A percentile compares a stretch with the other conserved stretches of the same genome.
These are phyloP conservation scores for Eleutherodactylus coqui DNA, from an alignment of 2,797 vertebrate genomes.

Conservation along the genomic window DNA sequence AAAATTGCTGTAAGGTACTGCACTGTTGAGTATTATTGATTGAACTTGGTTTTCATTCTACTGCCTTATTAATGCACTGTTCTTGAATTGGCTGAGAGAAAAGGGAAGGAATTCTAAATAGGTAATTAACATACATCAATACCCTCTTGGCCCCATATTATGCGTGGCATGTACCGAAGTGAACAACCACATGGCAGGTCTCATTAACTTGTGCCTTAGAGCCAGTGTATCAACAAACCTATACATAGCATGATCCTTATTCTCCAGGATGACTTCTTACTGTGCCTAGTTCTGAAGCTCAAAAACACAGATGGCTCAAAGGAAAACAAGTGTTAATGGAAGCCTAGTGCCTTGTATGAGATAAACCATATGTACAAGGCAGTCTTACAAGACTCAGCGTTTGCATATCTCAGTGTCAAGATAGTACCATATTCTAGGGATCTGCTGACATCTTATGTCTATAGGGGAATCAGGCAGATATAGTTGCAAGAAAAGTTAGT, in stretches of 20 bases:
- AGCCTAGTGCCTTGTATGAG: background rate
- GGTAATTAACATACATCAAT: constrained; percentile 46
- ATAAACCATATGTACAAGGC: background rate
- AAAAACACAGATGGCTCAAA: background rate
- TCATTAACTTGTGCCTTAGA: constrained; percentile 48
- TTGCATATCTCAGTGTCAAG: background rate
- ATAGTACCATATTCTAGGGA: background rate
- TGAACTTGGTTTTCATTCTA: constrained; percentile 18
- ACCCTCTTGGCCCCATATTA: constrained; percentile 1
- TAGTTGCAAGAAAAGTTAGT: no score
- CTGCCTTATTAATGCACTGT: constrained; percentile 29
- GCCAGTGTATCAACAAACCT: constrained; percentile 2
- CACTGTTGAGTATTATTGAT: constrained; percentile 31
- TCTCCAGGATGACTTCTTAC: constrained; percentile 9
- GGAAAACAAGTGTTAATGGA: background rate
- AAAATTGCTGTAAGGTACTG: constrained; percentile 17
- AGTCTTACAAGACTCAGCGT: background rate
- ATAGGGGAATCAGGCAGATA: no score
- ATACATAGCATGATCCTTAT: background rate
- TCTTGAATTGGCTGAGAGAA: constrained; percentile 17
- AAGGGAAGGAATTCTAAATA: constrained; percentile 12
- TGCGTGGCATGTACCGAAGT: constrained; percentile 2
- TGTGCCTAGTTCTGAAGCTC: background rate
- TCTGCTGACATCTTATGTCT: background rate
- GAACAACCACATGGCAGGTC: constrained; percentile 3